Conservation (phyloP, 2,797 vertebrate genomes). For the Amblyopsis hoosieri region DNA sequence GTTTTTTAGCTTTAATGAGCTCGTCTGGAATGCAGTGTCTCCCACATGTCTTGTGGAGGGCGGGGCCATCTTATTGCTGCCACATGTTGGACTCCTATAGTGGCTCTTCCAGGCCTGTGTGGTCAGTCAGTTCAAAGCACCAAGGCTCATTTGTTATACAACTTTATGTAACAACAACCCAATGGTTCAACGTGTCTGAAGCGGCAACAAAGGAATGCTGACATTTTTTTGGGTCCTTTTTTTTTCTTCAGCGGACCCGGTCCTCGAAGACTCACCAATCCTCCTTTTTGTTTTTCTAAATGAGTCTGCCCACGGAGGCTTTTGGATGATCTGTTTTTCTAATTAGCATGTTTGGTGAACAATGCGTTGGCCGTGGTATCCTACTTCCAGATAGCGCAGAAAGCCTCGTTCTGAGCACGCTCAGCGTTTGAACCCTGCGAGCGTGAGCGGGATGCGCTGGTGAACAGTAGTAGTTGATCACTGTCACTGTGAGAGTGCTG, state of each 20-base stretch:
- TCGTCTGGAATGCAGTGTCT: slow-evolving; percentile 81
- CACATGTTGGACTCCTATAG: slow-evolving; percentile 77
- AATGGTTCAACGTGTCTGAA: slow-evolving; percentile 66
- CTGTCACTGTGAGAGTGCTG: slow-evolving; percentile 72
- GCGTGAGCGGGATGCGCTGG: slow-evolving; percentile 63
- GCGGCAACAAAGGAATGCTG: slow-evolving; percentile 63
- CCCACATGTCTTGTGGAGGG: slow-evolving; percentile 79
- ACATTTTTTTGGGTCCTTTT: slow-evolving; percentile 61
- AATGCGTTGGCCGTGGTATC: slow-evolving; percentile 29
- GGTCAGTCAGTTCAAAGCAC: slow-evolving; percentile 83
- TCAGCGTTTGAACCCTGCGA: slow-evolving; percentile 67
- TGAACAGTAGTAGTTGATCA: slow-evolving; percentile 75
- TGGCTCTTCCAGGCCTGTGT: slow-evolving; percentile 80
- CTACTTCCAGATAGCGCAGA: slow-evolving; percentile 34
- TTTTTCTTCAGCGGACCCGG: slow-evolving; percentile 11
- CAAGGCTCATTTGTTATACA: slow-evolving; percentile 83
- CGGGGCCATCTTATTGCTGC: slow-evolving; percentile 81
- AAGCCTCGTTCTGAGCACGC: slow-evolving; percentile 47
- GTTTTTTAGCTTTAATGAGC: slow-evolving; percentile 80
- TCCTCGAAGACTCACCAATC: neutral
- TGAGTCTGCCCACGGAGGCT: slow-evolving; percentile 44
- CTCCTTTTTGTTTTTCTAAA: slow-evolving; percentile 36
- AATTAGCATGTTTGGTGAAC: slow-evolving; percentile 63
- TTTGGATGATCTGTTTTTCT: slow-evolving; percentile 67
- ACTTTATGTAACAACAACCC: slow-evolving; percentile 78